Base-by-base conservation (phyloP, 2,113 vertebrate species). In the Ageneiosus marmoratus region DNA sequence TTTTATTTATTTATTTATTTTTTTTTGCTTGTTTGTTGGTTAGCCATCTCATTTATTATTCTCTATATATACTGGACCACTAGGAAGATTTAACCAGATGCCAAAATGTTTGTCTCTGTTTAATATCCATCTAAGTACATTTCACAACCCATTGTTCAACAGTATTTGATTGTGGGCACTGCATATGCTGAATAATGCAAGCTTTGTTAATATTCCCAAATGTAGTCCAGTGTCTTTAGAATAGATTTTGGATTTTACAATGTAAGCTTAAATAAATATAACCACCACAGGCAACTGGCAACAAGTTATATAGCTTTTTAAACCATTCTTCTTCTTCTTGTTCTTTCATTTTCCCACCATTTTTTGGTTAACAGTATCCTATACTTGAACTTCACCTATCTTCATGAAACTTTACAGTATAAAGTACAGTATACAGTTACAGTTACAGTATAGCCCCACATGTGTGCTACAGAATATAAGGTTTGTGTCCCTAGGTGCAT, bases 31-130 rank as follows among this genome's bases (percentile, higher is more conserved):
- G n/a, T n/a, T 80, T 60, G 37, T 67, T 80, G 51, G n/a, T 77
- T 44, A 58, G 24, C 15, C 24, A 65, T 84, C 75, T 50, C 29
- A 24, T 22, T 75, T 20, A 3, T 32, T 53, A 75, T 75, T 32
- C 29, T 53, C 16, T 1, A n/a, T 55, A 67, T 10, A 46, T 46
- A 63, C 37, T 44, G 55, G 18, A 48, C 65, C 69, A 44, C 22
- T 58, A 60, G 63, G 73, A 78, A 76, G 80, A 48, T 62, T 50
- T 27, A 46, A 58, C n/a, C 76, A 65, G 62, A 87, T 83, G 78
- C 53, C 60, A 55, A 55, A 79, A 82, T 67, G 60, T 56, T 60
- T 37, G 56, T 24, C 48, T 12, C 70, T 83, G 51, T 80, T n/a
- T 70, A 83, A 51, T 34, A 77, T 69, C 27, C 24, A 13, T n/a